These are phyloP conservation scores for Coptotermes formosanus DNA, from an alignment of 1,140 invertebrate genomes.

Conservation along the genomic window DNA sequence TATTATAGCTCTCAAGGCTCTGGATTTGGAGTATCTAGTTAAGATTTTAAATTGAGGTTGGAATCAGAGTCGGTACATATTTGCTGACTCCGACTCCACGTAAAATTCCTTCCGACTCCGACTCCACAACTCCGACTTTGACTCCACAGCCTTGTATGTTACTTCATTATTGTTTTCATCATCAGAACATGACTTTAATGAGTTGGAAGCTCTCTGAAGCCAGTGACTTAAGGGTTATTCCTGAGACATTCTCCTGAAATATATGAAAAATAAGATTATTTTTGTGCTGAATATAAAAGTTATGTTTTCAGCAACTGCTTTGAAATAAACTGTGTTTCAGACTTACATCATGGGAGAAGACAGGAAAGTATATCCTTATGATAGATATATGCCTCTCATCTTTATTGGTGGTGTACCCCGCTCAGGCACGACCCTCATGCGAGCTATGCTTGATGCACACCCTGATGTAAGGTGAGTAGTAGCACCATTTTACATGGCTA, in stretches of 20 bases:
- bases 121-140: too few relatives aligned
- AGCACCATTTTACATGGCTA: too few relatives aligned
- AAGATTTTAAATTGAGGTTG: too few relatives aligned
- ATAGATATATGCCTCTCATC: constrained; percentile 87
- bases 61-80: too few relatives aligned
- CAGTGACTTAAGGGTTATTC: background rate
- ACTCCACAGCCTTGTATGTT: too few relatives aligned
- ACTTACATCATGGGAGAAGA: constrained; percentile 63
- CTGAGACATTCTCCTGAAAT: background rate
- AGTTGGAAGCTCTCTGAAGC: too few relatives aligned
- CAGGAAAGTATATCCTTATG: constrained; percentile 68
- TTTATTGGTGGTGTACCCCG: constrained; percentile 97
- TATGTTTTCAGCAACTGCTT: background rate
- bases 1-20: too few relatives aligned
- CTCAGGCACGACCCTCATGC: constrained; percentile 94
- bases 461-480: constrained; percentile 79
- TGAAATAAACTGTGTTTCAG: constrained; percentile 43
- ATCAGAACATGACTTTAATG: too few relatives aligned
- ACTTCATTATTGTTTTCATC: too few relatives aligned
- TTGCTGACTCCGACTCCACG: too few relatives aligned
- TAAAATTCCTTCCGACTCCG: too few relatives aligned
- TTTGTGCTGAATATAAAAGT: background rate
- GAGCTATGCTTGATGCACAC: constrained; percentile 98
- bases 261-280: background rate
- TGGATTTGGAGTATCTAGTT: too few relatives aligned